These are phyloP conservation scores for Triops longicaudatus DNA, from an alignment of 1,140 invertebrate genomes.

Conservation along the genomic window DNA sequence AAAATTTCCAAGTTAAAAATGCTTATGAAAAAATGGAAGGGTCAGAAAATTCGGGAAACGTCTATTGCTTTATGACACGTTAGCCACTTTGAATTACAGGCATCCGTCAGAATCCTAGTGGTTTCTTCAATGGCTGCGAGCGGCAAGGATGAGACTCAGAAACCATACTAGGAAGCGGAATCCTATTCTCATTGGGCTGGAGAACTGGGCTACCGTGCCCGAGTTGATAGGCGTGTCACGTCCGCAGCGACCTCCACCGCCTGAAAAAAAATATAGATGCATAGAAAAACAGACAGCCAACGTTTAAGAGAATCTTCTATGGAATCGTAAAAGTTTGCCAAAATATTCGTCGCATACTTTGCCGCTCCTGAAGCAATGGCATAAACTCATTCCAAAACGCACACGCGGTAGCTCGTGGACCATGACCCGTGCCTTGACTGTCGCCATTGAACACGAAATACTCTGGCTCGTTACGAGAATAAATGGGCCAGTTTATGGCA, in stretches of 20 bases:
- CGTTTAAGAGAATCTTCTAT: neutral
- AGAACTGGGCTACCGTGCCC: neutral
- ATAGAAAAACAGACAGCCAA: neutral
- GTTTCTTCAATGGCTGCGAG: neutral
- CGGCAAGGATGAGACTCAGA: neutral
- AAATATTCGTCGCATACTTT: conserved; percentile 44
- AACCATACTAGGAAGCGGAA: conserved; percentile 5
- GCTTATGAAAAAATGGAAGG: neutral
- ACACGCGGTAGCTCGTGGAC: conserved; percentile 74
- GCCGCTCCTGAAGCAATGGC: conserved; percentile 65
- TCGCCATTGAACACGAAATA: conserved; percentile 78
- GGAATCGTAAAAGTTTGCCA: too few relatives aligned
- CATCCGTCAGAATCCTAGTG: neutral
- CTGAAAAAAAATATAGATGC: neutral
- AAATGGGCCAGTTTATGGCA: conserved; percentile 78
- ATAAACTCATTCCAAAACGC: conserved; percentile 94
- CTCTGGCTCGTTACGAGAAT: conserved; percentile 69
- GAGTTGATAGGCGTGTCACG: conserved; percentile 1
- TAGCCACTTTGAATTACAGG: neutral
- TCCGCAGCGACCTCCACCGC: conserved; percentile 1
- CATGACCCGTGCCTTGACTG: conserved; percentile 54
- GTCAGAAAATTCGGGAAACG: neutral
- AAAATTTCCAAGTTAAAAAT: neutral
- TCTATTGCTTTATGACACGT: neutral
- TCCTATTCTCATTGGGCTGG: neutral